Evolutionary conservation across 2,888 invertebrate genomes (phyloP), one percentile per base, ranked within the genome.

Genomic region (Orchesella flavescens): DNA sequence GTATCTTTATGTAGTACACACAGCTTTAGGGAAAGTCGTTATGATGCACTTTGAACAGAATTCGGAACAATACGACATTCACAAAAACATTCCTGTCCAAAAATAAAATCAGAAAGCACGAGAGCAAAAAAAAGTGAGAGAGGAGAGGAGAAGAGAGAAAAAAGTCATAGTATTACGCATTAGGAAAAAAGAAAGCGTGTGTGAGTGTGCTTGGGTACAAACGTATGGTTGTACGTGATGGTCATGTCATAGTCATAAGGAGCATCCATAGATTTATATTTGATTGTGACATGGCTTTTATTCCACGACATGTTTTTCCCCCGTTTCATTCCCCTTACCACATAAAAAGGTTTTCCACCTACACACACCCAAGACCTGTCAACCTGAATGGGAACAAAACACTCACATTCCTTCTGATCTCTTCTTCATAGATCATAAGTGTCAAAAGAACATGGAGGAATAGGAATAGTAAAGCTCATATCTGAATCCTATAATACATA

Each of bases 201-300:
- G n/a, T n/a, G n/a, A n/a, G n/a, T n/a, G n/a, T n/a, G n/a, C n/a
- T n/a, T n/a, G 34, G 2, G 34, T 34, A 34, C 3, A 5, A 46
- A 34, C 34, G 34, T 34, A 34, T 2, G 34, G 2, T 34, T 34
- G 34, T 34, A 34, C 34, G 34, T 34, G 34, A 34, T 34, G 34
- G 34, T 34, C 34, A 34, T 34, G 34, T 34, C 34, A 68, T 68
- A 10, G 68, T 43, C 24, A 34, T 63, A 63, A 63, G 63, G 23
- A 23, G 63, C 23, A 63, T 63, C 44, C 68, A 46, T 72, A 76
- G 76, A 83, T 83, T 83, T 71, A 83, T 75, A 72, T 76, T 72
- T 76, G 82, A 83, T 76, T 83, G 82, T 83, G 82, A 82, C 81
- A 53, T 63, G 69, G 69, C 44, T 69, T 69, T 69, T 69, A 69